phyloP scores from a whole-genome alignment of 2,113 vertebrate species.

The Ceratotherium simum region DNA sequence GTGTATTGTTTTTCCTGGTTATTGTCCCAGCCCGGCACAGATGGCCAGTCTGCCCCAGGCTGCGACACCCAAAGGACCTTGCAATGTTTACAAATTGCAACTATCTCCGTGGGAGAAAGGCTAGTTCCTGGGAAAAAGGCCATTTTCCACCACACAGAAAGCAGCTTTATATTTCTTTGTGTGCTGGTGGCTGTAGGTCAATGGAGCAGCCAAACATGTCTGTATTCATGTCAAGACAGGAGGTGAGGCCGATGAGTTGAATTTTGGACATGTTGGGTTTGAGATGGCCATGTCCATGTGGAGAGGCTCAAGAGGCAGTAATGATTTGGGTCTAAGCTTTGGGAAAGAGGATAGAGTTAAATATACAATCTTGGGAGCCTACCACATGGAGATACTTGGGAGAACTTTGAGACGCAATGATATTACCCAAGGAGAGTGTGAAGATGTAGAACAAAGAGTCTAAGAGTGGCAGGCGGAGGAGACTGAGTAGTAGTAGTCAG shows the following conservation, averaged over 20 bases:
- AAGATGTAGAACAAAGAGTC: not conserved
- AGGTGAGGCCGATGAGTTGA: not conserved
- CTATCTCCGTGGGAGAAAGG: too few relatives aligned
- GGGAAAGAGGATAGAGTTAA: not conserved
- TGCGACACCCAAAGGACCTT: too few relatives aligned
- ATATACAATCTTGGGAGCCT: not conserved
- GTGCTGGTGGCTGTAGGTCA: too few relatives aligned
- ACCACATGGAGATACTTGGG: not conserved
- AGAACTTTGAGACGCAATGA: not conserved
- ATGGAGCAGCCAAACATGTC: too few relatives aligned
- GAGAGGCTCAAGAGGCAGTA: not conserved
- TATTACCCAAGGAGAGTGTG: not conserved
- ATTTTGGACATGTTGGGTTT: not conserved
- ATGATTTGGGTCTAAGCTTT: not conserved
- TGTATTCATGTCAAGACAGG: too few relatives aligned
- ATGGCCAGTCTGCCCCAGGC: too few relatives aligned
- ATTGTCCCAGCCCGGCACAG: too few relatives aligned
- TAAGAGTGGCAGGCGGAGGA: not conserved
- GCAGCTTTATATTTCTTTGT: too few relatives aligned
- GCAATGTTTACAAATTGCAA: too few relatives aligned
- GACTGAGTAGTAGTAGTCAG: not conserved
- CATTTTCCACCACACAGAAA: too few relatives aligned
- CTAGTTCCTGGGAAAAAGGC: too few relatives aligned
- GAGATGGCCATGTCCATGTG: not conserved
- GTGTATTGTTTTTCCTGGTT: too few relatives aligned